Percentiles rank a stretch among this genome's conserved stretches.
phyloP scores from a whole-genome alignment of 2,113 vertebrate genomes.

The Pollachius pollachius region DNA sequence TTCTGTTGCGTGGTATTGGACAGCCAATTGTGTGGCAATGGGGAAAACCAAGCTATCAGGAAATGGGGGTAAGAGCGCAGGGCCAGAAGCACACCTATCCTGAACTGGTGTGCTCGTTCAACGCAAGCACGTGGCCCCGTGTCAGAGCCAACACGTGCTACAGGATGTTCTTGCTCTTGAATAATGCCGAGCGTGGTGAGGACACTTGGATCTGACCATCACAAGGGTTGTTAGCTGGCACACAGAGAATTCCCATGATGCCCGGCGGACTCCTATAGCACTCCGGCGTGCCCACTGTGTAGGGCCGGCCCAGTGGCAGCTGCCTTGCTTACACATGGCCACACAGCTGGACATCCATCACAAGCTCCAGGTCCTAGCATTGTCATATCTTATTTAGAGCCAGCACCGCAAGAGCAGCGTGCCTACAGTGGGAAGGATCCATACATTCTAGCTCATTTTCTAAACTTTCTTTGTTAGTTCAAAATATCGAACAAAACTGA shows the following conservation, averaged over 20 bases:
- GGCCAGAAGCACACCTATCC: slow-evolving; percentile 15
- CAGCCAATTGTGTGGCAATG: slow-evolving; percentile 10
- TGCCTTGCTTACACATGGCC: slow-evolving; percentile 9
- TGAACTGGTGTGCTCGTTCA: not conserved
- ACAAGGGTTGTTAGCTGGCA: slow-evolving; percentile 25
- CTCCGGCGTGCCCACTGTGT: not conserved
- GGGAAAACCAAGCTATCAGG: slow-evolving; percentile 19
- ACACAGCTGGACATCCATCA: slow-evolving; percentile 28
- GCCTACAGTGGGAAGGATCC: not conserved
- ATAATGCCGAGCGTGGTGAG: slow-evolving; percentile 4
- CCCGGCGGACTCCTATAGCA: slow-evolving; percentile 7
- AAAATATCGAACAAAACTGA: not conserved
- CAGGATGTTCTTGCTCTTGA: slow-evolving; percentile 5
- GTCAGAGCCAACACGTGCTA: not conserved
- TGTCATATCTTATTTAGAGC: slow-evolving; percentile 52
- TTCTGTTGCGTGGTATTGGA: slow-evolving; percentile 36
- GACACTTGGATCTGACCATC: slow-evolving; percentile 13
- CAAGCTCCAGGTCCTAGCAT: slow-evolving; percentile 31
- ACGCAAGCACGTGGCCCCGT: not conserved
- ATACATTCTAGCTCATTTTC: slow-evolving; percentile 2
- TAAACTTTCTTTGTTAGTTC: not conserved
- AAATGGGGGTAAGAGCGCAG: slow-evolving; percentile 25
- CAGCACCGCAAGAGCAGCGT: slow-evolving; percentile 25
- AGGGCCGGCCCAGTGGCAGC: slow-evolving; percentile 29
- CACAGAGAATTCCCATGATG: slow-evolving; percentile 14